Evolutionary conservation across 2,113 vertebrate genomes (phyloP).

Genomic region (Podiceps cristatus): DNA sequence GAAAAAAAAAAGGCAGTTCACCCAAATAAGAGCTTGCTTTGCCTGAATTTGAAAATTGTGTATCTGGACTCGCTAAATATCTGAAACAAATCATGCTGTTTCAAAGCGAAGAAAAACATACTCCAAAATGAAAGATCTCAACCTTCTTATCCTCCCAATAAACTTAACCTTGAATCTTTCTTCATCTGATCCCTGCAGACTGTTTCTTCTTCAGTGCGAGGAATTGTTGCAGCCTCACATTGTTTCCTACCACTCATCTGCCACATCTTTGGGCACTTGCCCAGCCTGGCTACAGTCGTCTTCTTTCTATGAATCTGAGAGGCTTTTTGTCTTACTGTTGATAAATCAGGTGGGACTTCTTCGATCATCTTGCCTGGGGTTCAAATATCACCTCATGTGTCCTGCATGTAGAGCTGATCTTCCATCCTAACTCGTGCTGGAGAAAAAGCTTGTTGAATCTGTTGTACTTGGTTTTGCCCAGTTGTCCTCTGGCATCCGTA

Average conservation of each 20-base stretch:
- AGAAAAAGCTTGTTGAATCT: background rate
- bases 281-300: background rate
- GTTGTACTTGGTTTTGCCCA: background rate
- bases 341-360: background rate
- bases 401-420: background rate
- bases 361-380: background rate
- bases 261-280: fast-evolving
- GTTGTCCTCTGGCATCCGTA: background rate
- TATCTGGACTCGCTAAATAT: background rate
- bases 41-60: background rate
- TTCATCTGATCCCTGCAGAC: background rate
- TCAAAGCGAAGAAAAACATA: background rate
- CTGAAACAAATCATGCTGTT: background rate
- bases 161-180: background rate
- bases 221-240: background rate
- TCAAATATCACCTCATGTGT: background rate
- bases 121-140: background rate
- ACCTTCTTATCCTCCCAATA: background rate
- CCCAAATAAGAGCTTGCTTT: background rate
- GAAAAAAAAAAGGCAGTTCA: background rate
- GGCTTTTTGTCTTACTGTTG: background rate
- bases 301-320: background rate
- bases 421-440: background rate
- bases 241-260: background rate
- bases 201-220: background rate